Conservation (phyloP, 2,888 invertebrate species). For the Epistrophe grossulariae region DNA sequence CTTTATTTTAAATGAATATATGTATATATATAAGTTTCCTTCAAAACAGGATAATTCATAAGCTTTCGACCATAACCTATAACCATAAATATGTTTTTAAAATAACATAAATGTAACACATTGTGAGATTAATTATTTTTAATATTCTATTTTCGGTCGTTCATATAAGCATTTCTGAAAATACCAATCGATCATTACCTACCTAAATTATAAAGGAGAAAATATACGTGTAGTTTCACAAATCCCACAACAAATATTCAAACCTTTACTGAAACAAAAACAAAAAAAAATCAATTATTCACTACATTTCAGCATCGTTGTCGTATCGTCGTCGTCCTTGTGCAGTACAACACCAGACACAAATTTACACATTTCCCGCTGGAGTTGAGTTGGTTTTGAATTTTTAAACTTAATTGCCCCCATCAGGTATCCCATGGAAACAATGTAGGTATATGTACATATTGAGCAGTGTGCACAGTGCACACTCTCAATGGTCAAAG, state of each 20-base stretch:
- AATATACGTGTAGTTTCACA: neutral
- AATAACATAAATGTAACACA: too few species aligned
- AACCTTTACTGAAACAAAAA: neutral
- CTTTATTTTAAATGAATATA: neutral
- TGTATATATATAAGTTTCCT: too few species aligned
- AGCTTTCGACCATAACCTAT: neutral
- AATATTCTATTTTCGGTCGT: neutral
- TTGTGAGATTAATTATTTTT: neutral
- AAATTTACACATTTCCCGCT: neutral
- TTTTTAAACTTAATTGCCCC: conserved; percentile 20
- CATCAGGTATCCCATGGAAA: neutral
- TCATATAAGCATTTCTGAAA: neutral
- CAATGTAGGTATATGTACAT: neutral
- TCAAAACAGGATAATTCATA: neutral
- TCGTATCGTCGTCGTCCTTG: neutral
- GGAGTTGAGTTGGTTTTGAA: neutral
- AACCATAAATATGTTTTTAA: neutral
- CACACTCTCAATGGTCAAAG: conserved; percentile 4
- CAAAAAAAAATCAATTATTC: neutral
- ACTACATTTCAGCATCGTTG: neutral
- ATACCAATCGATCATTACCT: neutral
- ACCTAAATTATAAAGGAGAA: neutral
- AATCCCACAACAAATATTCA: conserved; percentile 8
- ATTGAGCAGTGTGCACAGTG: too few species aligned
- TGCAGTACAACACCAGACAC: neutral